Percentiles rank a stretch among this genome's conserved stretches.
Conservation (phyloP, 1,140 invertebrate genomes). For the Cydia strobilella region DNA sequence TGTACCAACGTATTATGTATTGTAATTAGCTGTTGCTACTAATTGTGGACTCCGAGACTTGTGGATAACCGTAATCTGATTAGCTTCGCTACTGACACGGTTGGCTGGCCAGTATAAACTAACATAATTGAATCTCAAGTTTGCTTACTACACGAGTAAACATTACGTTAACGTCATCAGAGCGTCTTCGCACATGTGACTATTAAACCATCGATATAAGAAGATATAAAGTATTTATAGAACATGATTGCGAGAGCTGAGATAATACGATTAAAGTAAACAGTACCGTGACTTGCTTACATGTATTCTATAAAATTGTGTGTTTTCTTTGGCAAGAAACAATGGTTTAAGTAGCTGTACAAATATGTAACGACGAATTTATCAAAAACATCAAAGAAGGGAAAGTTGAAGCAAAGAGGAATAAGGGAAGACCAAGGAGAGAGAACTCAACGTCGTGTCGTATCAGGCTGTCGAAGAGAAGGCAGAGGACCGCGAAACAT, state of each 20-base stretch:
- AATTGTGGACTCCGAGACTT: background rate
- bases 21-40: too few relatives aligned
- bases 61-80: background rate
- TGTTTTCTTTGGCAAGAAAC: too few relatives aligned
- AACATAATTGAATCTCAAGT: slow-evolving; percentile 7
- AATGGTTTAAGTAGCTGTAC: too few relatives aligned
- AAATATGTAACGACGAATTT: too few relatives aligned
- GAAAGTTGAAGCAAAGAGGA: too few relatives aligned
- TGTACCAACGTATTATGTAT: too few relatives aligned
- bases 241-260: slow-evolving; percentile 9
- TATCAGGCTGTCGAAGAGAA: too few relatives aligned
- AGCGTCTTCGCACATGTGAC: background rate
- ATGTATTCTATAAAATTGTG: background rate
- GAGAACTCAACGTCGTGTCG: too few relatives aligned
- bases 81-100: background rate
- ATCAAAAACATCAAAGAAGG: too few relatives aligned
- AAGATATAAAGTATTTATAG: slow-evolving; percentile 14
- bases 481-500: too few relatives aligned
- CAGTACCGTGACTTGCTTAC: background rate
- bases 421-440: too few relatives aligned
- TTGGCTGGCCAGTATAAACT: background rate
- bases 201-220: background rate
- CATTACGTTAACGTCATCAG: background rate
- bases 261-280: background rate
- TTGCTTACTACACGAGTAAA: background rate